Conservation (phyloP, 53 echinoderm and acorn worm genomes). For the Arbacia lixula region DNA sequence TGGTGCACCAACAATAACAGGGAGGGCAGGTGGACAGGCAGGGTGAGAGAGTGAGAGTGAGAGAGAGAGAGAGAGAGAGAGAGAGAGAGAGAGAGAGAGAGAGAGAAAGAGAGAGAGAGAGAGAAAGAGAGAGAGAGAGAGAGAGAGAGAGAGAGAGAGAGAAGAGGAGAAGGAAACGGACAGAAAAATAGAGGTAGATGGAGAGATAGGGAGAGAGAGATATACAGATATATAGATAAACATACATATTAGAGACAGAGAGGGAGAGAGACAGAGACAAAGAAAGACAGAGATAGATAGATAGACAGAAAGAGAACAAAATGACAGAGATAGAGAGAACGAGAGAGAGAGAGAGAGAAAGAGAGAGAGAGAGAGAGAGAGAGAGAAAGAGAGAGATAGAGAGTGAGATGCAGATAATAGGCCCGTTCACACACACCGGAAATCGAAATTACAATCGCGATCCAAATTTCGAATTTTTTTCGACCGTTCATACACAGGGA, state of each 20-base stretch:
- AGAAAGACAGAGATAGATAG: neutral
- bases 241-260: neutral
- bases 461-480: too few species aligned
- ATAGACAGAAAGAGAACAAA: neutral
- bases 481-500: too few species aligned
- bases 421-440: too few species aligned
- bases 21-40: slow-evolving; percentile 12
- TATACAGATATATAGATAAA: neutral
- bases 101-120: neutral
- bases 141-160: too few species aligned
- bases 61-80: too few species aligned
- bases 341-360: neutral
- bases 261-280: neutral
- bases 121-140: neutral
- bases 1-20: neutral
- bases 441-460: too few species aligned
- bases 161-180: too few species aligned
- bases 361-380: neutral
- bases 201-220: too few species aligned
- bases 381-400: too few species aligned
- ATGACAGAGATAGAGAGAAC: neutral
- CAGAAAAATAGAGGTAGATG: too few species aligned
- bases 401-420: neutral
- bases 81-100: neutral
- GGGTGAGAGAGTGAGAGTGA: too few species aligned